A percentile compares a stretch with the other conserved stretches of the same genome.
phyloP scores from a whole-genome alignment of 2,888 invertebrate species.

The Clostera curtula region DNA sequence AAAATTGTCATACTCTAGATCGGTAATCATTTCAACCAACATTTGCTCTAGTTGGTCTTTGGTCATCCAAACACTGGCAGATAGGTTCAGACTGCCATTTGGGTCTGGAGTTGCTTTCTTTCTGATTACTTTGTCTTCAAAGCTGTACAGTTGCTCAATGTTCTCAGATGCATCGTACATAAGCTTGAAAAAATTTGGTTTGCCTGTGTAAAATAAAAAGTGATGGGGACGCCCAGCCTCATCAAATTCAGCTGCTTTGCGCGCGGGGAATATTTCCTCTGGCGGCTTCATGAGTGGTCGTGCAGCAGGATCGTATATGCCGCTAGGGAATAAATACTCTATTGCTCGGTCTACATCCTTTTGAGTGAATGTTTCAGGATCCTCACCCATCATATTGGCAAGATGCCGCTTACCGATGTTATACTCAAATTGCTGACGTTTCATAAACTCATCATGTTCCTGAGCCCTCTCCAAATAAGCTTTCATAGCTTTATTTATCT shows the following conservation, averaged over 20 bases:
- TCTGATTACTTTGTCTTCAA: constrained; percentile 81
- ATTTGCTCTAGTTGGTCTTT: constrained; percentile 78
- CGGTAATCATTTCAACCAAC: constrained; percentile 80
- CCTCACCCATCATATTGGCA: constrained; percentile 99
- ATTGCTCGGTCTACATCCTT: constrained; percentile 91
- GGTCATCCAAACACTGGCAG: constrained; percentile 73
- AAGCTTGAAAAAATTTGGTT: constrained; percentile 88
- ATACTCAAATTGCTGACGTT: constrained; percentile 84
- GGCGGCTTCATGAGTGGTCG: constrained; percentile 94
- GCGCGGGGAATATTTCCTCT: constrained; percentile 86
- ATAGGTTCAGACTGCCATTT: constrained; percentile 66
- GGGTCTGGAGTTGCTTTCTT: constrained; percentile 77
- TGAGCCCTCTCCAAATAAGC: constrained; percentile 88
- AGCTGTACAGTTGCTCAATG: constrained; percentile 78
- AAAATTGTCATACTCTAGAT: constrained; percentile 83
- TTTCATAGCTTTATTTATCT: constrained; percentile 91
- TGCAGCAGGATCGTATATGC: constrained; percentile 88
- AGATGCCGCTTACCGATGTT: constrained; percentile 95
- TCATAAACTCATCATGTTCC: constrained; percentile 89
- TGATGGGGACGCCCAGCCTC: constrained; percentile 93
- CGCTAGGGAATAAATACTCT: constrained; percentile 96
- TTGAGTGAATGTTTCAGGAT: constrained; percentile 91
- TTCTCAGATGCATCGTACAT: constrained; percentile 85
- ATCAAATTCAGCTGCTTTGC: constrained; percentile 93
- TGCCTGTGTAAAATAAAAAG: constrained; percentile 92